Percentiles rank a stretch among this genome's conserved stretches.
Conservation (phyloP, 2,113 vertebrate species). For the Pygoscelis antarcticus region DNA sequence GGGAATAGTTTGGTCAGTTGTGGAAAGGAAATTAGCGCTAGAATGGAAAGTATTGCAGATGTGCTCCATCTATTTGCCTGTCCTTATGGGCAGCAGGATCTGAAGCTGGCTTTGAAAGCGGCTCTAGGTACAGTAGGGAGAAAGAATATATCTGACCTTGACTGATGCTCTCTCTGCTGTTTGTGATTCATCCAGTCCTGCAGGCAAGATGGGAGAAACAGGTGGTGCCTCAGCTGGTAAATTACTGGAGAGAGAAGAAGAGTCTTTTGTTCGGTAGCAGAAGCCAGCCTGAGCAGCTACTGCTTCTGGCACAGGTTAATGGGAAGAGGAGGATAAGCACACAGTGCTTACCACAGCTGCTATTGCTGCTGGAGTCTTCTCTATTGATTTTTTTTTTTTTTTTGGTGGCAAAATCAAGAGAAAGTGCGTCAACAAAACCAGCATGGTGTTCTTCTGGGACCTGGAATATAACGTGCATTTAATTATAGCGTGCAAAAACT, state of each 20-base stretch:
- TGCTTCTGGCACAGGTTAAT: conserved; percentile 51
- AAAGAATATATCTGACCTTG: background rate
- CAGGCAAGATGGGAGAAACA: conserved; percentile 41
- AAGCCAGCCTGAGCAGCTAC: conserved; percentile 20
- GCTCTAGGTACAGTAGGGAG: background rate
- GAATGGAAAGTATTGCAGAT: background rate
- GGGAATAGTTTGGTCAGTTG: background rate
- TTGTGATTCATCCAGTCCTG: background rate
- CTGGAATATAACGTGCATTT: background rate
- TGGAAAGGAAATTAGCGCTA: background rate
- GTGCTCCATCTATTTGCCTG: background rate
- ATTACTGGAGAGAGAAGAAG: conserved; percentile 34
- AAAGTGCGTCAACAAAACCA: background rate
- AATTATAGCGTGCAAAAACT: background rate
- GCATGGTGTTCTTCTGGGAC: background rate
- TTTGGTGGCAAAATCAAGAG: background rate
- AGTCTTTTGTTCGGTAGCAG: conserved; percentile 41
- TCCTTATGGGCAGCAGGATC: background rate
- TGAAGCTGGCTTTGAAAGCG: background rate
- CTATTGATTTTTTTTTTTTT: background rate
- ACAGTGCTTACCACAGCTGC: conserved; percentile 18
- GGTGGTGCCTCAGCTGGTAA: conserved; percentile 66
- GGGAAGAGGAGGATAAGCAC: background rate
- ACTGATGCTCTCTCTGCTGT: background rate
- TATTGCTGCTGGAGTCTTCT: background rate